Evolutionary conservation across 30 jellyfish, hydroid and myxozoan species (phyloP).

Genomic region (Hydractinia symbiolongicarpus): DNA sequence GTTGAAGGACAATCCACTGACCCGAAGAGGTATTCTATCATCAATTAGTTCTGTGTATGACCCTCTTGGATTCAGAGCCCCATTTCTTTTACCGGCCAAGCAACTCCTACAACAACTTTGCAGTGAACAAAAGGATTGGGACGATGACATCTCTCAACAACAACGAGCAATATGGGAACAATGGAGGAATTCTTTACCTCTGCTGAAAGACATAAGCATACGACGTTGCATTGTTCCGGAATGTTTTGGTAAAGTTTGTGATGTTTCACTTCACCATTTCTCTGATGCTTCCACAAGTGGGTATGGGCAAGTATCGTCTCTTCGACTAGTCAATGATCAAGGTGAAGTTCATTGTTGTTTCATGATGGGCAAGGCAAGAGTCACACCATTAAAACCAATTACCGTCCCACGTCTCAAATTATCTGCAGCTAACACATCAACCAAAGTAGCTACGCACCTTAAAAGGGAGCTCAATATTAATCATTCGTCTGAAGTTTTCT

Average conservation of each 20-base stretch:
- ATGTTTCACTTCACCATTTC: conserved; percentile 42
- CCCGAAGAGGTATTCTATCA: conserved; percentile 29
- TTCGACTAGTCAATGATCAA: neutral
- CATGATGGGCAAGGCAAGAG: conserved; percentile 43
- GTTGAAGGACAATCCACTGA: too few species aligned
- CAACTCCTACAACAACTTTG: conserved; percentile 29
- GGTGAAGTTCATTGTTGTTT: conserved; percentile 35
- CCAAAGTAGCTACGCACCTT: conserved; percentile 27
- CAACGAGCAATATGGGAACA: conserved; percentile 31
- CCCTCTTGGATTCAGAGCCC: conserved; percentile 40
- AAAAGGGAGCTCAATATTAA: too few species aligned
- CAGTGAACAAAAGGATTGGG: conserved; percentile 27
- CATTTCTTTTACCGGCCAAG: conserved; percentile 34
- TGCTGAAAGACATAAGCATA: conserved; percentile 18
- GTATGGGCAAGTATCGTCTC: conserved; percentile 22
- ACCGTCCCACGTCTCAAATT: conserved; percentile 48
- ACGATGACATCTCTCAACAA: too few species aligned
- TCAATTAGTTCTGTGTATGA: conserved; percentile 42
- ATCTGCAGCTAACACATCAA: conserved; percentile 33
- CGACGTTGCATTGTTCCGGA: conserved; percentile 18
- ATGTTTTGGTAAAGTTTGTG: conserved; percentile 4
- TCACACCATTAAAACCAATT: conserved; percentile 34
- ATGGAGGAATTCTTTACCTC: conserved; percentile 28
- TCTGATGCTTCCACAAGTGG: too few species aligned
- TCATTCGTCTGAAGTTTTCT: too few species aligned